Evolutionary conservation across 2,797 vertebrate genomes (phyloP).

Genomic region (Sphenopsis melanotis): DNA sequence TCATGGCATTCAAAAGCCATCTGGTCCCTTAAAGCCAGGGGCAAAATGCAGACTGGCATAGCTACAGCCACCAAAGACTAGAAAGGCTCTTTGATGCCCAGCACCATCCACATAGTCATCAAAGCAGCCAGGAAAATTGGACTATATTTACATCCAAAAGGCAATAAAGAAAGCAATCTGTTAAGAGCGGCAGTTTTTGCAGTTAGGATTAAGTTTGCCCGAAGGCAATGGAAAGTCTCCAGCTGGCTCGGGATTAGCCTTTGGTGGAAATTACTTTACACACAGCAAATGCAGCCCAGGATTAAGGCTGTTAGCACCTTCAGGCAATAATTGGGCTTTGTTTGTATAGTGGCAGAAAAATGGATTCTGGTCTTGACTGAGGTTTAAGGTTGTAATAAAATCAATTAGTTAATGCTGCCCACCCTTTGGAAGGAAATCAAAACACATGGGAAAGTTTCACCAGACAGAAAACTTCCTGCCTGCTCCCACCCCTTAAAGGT

Average conservation of each 20-base stretch:
- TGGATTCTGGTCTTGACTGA: not conserved
- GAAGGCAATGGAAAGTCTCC: slow-evolving; percentile 43
- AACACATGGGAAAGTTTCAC: not conserved
- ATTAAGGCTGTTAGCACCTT: slow-evolving; percentile 47
- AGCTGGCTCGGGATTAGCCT: not conserved
- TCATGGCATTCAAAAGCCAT: not conserved
- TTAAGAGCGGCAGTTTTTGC: not conserved
- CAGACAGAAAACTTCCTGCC: not conserved
- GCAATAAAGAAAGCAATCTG: slow-evolving; percentile 15
- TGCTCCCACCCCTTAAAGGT: not conserved
- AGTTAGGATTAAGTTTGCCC: not conserved
- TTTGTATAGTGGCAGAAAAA: slow-evolving; percentile 25
- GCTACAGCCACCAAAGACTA: not conserved
- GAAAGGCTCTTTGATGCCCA: not conserved
- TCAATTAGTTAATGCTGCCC: not conserved
- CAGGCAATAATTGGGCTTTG: slow-evolving; percentile 20
- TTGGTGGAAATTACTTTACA: slow-evolving; percentile 4
- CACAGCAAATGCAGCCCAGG: not conserved
- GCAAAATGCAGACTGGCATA: not conserved
- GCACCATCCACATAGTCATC: not conserved
- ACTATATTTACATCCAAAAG: not conserved
- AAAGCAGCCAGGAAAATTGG: slow-evolving; percentile 3
- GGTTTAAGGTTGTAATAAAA: slow-evolving; percentile 42
- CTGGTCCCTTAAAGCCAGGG: not conserved
- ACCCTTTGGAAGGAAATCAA: not conserved